Conservation (phyloP, 2,113 vertebrate genomes). For the Caranx melampygus region DNA sequence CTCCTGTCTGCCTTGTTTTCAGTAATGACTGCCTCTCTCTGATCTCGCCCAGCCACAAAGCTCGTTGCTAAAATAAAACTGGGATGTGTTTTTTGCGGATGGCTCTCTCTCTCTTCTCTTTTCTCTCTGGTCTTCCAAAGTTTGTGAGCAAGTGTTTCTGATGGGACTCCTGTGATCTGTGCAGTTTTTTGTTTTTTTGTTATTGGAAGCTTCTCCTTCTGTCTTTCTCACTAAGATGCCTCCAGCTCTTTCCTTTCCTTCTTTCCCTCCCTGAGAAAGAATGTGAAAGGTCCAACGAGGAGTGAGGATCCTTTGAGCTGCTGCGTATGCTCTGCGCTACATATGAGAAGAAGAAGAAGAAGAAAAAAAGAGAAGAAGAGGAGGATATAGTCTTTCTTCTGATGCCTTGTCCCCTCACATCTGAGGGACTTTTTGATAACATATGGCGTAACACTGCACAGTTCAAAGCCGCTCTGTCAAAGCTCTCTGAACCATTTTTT, state of each 20-base stretch:
- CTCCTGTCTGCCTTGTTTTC: conserved; percentile 16
- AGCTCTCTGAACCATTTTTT: neutral
- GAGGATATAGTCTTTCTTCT: conserved; percentile 25
- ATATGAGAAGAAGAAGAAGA: conserved; percentile 60
- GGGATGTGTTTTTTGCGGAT: conserved; percentile 48
- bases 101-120: conserved; percentile 31
- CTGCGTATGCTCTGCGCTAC: conserved; percentile 16
- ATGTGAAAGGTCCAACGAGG: conserved; percentile 41
- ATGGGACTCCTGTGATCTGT: conserved; percentile 58
- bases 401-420: conserved; percentile 37
- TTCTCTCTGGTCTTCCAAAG: conserved; percentile 42
- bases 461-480: conserved; percentile 19
- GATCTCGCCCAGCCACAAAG: conserved; percentile 39
- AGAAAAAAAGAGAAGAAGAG: neutral
- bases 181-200: conserved; percentile 27
- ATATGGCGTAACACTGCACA: neutral
- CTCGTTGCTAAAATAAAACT: conserved; percentile 54
- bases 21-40: conserved; percentile 44
- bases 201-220: conserved; percentile 55
- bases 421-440: conserved; percentile 26
- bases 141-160: conserved; percentile 52
- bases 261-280: conserved; percentile 30
- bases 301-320: conserved; percentile 45
- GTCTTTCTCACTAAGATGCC: conserved; percentile 33
- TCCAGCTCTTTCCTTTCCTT: conserved; percentile 33